phyloP scores from a whole-genome alignment of 2,797 vertebrate genomes.

The Lagodon rhomboides region DNA sequence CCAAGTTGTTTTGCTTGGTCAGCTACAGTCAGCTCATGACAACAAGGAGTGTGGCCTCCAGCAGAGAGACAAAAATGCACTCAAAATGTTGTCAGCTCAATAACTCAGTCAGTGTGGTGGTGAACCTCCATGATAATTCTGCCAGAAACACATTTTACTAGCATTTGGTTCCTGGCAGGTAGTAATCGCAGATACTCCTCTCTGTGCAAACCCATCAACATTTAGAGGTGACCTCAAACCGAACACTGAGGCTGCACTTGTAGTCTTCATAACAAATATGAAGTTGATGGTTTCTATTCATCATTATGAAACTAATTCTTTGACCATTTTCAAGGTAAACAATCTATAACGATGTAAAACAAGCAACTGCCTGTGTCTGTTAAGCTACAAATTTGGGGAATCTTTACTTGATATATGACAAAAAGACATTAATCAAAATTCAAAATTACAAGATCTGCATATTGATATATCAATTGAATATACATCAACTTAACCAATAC shows the following conservation, averaged over 20 bases:
- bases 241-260: conserved; percentile 17
- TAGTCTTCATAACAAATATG: background rate
- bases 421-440: conserved; percentile 8
- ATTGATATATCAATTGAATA: background rate
- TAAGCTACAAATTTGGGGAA: background rate
- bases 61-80: background rate
- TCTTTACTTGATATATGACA: conserved; percentile 7
- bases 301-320: background rate
- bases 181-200: conserved; percentile 32
- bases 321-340: background rate
- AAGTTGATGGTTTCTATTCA: background rate
- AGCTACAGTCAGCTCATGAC: background rate
- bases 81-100: background rate
- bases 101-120: conserved; percentile 2
- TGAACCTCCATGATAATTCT: background rate
- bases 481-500: background rate
- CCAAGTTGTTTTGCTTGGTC: background rate
- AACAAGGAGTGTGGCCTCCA: background rate
- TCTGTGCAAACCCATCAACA: conserved; percentile 28
- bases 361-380: background rate
- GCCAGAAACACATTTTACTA: conserved; percentile 23
- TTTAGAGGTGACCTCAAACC: conserved; percentile 33
- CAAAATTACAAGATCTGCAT: background rate
- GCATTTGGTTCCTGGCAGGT: conserved; percentile 37
- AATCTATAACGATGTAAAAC: background rate